These are phyloP conservation scores for Leptopterna dolabrata DNA, from an alignment of 2,888 invertebrate species.

Conservation along the genomic window DNA sequence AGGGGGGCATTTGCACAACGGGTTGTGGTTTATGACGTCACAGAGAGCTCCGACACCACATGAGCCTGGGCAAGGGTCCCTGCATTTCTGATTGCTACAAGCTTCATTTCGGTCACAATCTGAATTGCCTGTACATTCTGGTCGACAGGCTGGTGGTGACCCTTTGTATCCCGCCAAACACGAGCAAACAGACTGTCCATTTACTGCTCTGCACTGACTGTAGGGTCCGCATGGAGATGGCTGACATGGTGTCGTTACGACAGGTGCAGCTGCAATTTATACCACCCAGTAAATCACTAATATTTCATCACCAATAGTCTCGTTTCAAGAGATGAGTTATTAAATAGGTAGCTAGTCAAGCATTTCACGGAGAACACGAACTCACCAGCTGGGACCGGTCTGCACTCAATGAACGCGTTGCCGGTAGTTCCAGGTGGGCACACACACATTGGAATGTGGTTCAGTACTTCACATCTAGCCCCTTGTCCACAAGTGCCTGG, in stretches of 20 bases:
- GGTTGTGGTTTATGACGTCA: constrained; percentile 81
- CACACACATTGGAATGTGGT: constrained; percentile 75
- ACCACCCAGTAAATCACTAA: background rate
- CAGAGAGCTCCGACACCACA: constrained; percentile 86
- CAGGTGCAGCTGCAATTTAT: constrained; percentile 45
- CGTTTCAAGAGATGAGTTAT: background rate
- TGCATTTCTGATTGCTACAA: constrained; percentile 83
- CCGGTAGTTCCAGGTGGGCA: constrained; percentile 79
- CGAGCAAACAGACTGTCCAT: constrained; percentile 77
- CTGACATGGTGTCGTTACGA: constrained; percentile 71
- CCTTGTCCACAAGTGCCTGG: constrained; percentile 81
- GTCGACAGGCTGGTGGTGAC: constrained; percentile 83
- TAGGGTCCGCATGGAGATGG: constrained; percentile 88
- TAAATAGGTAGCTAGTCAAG: constrained; percentile 60
- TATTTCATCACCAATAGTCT: background rate
- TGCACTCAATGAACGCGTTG: constrained; percentile 78
- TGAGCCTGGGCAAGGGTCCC: constrained; percentile 84
- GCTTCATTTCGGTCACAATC: constrained; percentile 82
- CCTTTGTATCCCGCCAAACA: constrained; percentile 82
- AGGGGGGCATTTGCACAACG: constrained; percentile 81
- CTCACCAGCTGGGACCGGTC: constrained; percentile 70
- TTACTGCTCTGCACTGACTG: constrained; percentile 75
- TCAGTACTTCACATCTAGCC: constrained; percentile 80
- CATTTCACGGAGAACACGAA: constrained; percentile 73
- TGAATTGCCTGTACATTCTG: constrained; percentile 84